Percentiles rank a stretch among this genome's conserved stretches.
phyloP scores from a whole-genome alignment of 2,888 invertebrate species.

The Pyralis farinalis region DNA sequence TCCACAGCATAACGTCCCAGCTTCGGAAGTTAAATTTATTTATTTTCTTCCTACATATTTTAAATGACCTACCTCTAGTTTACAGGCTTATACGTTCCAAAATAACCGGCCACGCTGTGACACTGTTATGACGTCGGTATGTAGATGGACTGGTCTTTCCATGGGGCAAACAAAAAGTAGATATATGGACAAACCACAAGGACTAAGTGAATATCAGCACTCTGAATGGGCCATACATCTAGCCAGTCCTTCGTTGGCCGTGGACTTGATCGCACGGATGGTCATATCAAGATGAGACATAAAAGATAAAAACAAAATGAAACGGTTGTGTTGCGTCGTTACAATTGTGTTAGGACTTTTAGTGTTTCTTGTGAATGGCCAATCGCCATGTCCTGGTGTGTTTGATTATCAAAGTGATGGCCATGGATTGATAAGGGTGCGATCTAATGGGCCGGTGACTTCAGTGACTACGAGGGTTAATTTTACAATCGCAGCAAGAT shows the following conservation, averaged over 20 bases:
- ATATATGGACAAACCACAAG: constrained; percentile 6
- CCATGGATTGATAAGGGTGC: constrained; percentile 15
- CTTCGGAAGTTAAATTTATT: too few species aligned
- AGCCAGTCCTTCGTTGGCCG: constrained; percentile 15
- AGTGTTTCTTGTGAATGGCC: constrained; percentile 10
- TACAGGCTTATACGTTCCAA: too few species aligned
- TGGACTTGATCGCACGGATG: constrained; percentile 13
- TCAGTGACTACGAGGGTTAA: constrained; percentile 13
- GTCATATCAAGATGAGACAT: constrained; percentile 6
- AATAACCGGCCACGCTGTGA: too few species aligned
- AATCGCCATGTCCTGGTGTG: constrained; percentile 19
- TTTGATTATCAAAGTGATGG: constrained; percentile 20
- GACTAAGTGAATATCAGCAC: constrained; percentile 1
- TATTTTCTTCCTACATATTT: too few species aligned
- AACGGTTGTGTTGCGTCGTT: constrained; percentile 13
- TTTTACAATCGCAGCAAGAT: constrained; percentile 18
- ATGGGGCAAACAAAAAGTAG: not conserved
- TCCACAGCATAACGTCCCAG: too few species aligned
- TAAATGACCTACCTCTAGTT: too few species aligned
- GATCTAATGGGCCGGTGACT: constrained; percentile 12
- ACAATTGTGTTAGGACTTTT: constrained; percentile 14
- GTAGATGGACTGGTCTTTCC: not conserved
- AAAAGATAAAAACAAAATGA: constrained; percentile 15
- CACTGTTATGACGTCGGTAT: not conserved
- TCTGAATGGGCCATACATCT: constrained; percentile 3